phyloP scores from a whole-genome alignment of 2,888 invertebrate species.

The Linhomoeus sp. region DNA sequence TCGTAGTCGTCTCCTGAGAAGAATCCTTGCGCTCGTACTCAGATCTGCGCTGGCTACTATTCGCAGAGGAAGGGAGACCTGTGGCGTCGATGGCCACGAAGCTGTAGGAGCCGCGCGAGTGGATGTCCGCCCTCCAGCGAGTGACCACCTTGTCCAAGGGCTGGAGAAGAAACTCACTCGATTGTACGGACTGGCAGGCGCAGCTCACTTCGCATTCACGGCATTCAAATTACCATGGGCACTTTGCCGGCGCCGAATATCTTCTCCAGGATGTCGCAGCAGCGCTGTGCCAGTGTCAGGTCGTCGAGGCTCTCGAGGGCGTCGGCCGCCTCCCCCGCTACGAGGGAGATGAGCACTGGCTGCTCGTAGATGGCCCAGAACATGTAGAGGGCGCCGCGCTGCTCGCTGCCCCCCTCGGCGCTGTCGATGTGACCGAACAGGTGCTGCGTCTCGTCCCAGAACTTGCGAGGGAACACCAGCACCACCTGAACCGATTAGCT shows the following conservation, averaged over 20 bases:
- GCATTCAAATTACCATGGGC: too few relatives aligned
- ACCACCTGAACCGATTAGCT: slow-evolving; percentile 47
- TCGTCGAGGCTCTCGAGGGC: slow-evolving; percentile 94
- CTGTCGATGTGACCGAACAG: slow-evolving; percentile 82
- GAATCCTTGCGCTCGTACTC: too few relatives aligned
- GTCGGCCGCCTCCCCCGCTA: slow-evolving; percentile 79
- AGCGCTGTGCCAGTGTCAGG: slow-evolving; percentile 73
- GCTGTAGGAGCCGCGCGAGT: slow-evolving; percentile 86
- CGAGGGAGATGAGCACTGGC: slow-evolving; percentile 63
- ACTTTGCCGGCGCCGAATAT: slow-evolving; percentile 44
- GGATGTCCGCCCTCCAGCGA: slow-evolving; percentile 92
- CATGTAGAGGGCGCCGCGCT: slow-evolving; percentile 67
- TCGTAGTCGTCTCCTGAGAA: slow-evolving; percentile 73
- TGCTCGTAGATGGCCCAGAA: slow-evolving; percentile 82
- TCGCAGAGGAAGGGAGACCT: slow-evolving; percentile 13
- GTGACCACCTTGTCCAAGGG: slow-evolving; percentile 80
- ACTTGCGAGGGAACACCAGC: slow-evolving; percentile 81
- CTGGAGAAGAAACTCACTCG: slow-evolving; percentile 22
- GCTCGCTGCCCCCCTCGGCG: slow-evolving; percentile 1
- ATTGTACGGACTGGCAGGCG: too few relatives aligned
- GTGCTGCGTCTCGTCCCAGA: slow-evolving; percentile 91
- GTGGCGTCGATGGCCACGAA: slow-evolving; percentile 75
- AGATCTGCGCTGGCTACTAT: neutral
- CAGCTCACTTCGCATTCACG: too few relatives aligned
- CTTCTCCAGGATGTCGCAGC: slow-evolving; percentile 77